phyloP scores from a whole-genome alignment of 1,140 invertebrate genomes.

The Neodiprion pinetum region DNA sequence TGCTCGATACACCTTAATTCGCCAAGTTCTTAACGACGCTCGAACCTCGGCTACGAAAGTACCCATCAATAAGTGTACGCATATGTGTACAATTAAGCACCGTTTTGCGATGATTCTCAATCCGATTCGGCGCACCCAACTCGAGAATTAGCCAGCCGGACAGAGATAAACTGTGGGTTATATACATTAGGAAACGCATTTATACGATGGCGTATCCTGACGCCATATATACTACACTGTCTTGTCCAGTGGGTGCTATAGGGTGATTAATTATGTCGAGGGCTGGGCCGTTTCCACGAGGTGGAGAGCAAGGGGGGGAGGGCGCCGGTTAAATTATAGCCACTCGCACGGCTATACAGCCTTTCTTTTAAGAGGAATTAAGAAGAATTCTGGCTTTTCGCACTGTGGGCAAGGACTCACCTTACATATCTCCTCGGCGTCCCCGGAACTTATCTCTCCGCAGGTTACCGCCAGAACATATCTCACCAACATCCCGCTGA shows the following conservation, averaged over 20 bases:
- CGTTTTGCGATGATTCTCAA: too few relatives aligned
- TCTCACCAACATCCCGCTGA: background rate
- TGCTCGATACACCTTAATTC: too few relatives aligned
- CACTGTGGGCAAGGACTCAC: background rate
- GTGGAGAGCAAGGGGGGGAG: too few relatives aligned
- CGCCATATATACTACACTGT: background rate
- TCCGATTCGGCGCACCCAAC: too few relatives aligned
- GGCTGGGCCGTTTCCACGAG: background rate
- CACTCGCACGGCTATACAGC: background rate
- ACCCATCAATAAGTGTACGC: background rate
- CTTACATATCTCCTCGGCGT: background rate
- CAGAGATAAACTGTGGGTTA: too few relatives aligned
- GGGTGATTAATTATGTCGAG: slow-evolving; percentile 1
- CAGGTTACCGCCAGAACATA: background rate
- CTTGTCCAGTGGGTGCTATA: background rate
- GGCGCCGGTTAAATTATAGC: background rate
- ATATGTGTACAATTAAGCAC: background rate
- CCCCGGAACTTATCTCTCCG: background rate
- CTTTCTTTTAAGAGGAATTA: slow-evolving; percentile 7
- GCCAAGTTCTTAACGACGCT: background rate
- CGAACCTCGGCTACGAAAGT: background rate
- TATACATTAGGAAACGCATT: too few relatives aligned
- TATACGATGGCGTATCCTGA: background rate
- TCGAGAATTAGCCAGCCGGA: too few relatives aligned
- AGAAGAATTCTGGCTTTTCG: slow-evolving; percentile 4